Base-by-base conservation (phyloP, 2,888 invertebrate genomes). In the Proisotoma minuta region DNA sequence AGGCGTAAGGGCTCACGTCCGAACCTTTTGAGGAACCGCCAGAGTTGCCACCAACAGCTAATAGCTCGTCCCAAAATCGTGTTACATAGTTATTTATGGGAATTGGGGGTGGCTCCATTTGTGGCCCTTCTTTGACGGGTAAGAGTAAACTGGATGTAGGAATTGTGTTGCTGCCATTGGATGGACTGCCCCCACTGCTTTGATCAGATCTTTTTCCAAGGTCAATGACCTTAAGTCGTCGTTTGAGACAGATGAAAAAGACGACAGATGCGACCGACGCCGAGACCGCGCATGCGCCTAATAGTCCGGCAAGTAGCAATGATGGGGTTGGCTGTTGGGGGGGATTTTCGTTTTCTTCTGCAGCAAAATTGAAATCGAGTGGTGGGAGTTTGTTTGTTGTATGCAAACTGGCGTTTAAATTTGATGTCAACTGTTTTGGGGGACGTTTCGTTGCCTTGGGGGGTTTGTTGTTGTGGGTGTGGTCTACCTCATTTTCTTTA, bases 171-270 rank as follows among this genome's bases (percentile, higher is more conserved):
- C 72, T 67, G 29, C 72, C 71, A 67, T 72, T 72, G 29, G 73
- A 71, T 15, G 73, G 73, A 65, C 71, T 72, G 29, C 70, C 70
- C 60, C 70, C 69, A 63, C 66, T 71, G 49, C 62, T 70, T 43
- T 66, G 57, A 22, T 69, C 66, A n/a, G 71, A 69, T 8, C 15
- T 34, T 10, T 34, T 34, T 34, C 34, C 8, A 8, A 10, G 34
- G 34, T 34, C 34, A 34, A 34, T 34, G 8, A 10, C 15, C 15
- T 34, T 62, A 67, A 73, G 66, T 67, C 70, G 70, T 60, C 71
- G 71, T 59, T 69, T 69, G 24, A 73, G 71, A 71, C 71, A 73
- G 50, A 73, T 70, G 71, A 73, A 73, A 68, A 73, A 73, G 67
- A 66, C 67, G 52, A 73, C 60, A 50, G 70, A 73, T 28, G 71